Evolutionary conservation across 2,888 invertebrate species (phyloP).

Genomic region (Fabriciana adippe): DNA sequence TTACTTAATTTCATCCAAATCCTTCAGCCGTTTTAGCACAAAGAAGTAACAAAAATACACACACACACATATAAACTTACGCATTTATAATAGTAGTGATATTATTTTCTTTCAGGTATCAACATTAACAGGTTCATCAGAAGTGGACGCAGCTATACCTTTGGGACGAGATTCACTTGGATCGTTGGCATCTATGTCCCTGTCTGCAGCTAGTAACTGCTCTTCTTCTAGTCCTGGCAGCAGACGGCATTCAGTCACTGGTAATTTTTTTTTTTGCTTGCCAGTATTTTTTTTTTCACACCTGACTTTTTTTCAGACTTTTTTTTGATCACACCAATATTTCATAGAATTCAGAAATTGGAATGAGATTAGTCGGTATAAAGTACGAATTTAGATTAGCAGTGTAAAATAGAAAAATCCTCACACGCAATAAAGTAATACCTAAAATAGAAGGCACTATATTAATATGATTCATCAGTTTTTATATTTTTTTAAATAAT

Average conservation of each 20-base stretch:
- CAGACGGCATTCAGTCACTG: constrained; percentile 90
- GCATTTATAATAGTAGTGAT: not conserved
- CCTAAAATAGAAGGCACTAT: too few relatives aligned
- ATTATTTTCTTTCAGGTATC: constrained; percentile 81
- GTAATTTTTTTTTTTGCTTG: constrained; percentile 58
- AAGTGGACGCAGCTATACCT: constrained; percentile 79
- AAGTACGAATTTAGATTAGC: too few relatives aligned
- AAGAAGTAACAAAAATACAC: too few relatives aligned
- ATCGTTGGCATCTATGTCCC: constrained; percentile 89
- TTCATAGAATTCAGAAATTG: too few relatives aligned
- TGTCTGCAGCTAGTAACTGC: constrained; percentile 90
- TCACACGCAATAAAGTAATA: too few relatives aligned
- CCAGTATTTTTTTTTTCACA: not conserved
- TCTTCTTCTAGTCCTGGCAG: constrained; percentile 89
- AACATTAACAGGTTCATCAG: constrained; percentile 92
- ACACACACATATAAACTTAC: too few relatives aligned
- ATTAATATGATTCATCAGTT: not conserved
- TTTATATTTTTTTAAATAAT: not conserved
- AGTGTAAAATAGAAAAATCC: too few relatives aligned
- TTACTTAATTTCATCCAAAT: too few relatives aligned
- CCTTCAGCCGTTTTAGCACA: too few relatives aligned
- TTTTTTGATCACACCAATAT: too few relatives aligned
- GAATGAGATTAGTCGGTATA: too few relatives aligned
- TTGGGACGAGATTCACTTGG: constrained; percentile 84
- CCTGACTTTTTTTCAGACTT: too few relatives aligned